Evolutionary conservation across 2,797 vertebrate species (phyloP).

Genomic region (Pangasius krempfi): DNA sequence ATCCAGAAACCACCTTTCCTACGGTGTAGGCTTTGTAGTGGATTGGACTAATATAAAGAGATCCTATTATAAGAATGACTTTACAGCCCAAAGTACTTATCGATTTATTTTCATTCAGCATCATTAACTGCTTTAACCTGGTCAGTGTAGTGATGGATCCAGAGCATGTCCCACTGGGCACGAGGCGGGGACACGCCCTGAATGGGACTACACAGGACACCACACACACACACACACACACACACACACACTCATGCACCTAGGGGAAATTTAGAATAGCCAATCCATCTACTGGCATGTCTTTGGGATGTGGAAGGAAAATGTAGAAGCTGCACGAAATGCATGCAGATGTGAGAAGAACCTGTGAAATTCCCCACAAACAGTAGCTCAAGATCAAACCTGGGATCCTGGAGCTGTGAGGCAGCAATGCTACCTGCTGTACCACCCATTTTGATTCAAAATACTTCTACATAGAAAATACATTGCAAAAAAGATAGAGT

Average conservation of each 20-base stretch:
- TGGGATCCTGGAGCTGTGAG: not conserved
- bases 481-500: not conserved
- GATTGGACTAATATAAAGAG: not conserved
- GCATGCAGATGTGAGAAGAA: not conserved
- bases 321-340: not conserved
- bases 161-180: not conserved
- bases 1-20: slow-evolving; percentile 9
- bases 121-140: not conserved
- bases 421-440: not conserved
- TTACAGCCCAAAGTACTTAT: not conserved
- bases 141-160: not conserved
- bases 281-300: not conserved
- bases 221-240: not conserved
- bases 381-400: not conserved
- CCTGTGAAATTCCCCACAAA: not conserved
- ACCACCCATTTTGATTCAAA: not conserved
- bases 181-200: not conserved
- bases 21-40: slow-evolving; percentile 6
- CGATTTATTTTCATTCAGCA: not conserved
- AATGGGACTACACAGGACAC: not conserved
- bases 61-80: not conserved
- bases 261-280: not conserved
- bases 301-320: not conserved
- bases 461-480: no score
- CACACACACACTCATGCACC: not conserved